Percentiles rank a stretch among this genome's conserved stretches.
These are phyloP conservation scores for Pangasius djambal DNA, from an alignment of 2,797 vertebrate genomes.

Conservation along the genomic window DNA sequence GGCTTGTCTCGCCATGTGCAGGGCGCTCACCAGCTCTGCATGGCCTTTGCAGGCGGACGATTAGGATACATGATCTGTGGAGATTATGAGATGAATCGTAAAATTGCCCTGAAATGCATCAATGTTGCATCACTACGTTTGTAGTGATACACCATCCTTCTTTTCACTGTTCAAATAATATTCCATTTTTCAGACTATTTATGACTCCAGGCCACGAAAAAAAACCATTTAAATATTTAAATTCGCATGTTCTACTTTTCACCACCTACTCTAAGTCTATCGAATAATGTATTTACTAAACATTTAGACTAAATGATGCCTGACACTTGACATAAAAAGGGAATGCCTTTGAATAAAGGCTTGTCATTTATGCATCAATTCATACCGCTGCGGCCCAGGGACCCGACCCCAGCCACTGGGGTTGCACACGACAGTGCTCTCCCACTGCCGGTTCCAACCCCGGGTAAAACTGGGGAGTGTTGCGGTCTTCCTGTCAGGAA, in stretches of 20 bases:
- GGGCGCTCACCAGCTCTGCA: slow-evolving; percentile 13
- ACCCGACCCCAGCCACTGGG: too few relatives aligned
- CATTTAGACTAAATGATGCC: neutral
- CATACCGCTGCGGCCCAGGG: too few relatives aligned
- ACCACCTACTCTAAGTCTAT: neutral
- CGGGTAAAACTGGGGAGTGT: too few relatives aligned
- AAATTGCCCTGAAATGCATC: slow-evolving; percentile 22
- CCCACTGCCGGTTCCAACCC: too few relatives aligned
- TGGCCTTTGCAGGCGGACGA: neutral
- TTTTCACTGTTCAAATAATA: slow-evolving; percentile 4
- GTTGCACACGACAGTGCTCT: too few relatives aligned
- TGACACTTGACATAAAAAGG: neutral
- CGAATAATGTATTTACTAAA: neutral
- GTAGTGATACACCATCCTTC: neutral
- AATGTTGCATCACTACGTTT: slow-evolving; percentile 27
- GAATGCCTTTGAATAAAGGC: neutral
- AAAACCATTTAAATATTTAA: neutral
- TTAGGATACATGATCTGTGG: slow-evolving; percentile 24
- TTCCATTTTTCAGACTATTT: neutral
- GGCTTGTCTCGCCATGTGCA: slow-evolving; percentile 2
- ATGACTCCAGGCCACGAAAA: neutral
- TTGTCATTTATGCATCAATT: neutral
- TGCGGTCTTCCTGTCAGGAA: too few relatives aligned
- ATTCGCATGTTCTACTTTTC: neutral
- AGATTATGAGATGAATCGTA: slow-evolving; percentile 10